These are phyloP conservation scores for Cheilosia vernalis DNA, from an alignment of 2,888 invertebrate species.

Conservation along the genomic window DNA sequence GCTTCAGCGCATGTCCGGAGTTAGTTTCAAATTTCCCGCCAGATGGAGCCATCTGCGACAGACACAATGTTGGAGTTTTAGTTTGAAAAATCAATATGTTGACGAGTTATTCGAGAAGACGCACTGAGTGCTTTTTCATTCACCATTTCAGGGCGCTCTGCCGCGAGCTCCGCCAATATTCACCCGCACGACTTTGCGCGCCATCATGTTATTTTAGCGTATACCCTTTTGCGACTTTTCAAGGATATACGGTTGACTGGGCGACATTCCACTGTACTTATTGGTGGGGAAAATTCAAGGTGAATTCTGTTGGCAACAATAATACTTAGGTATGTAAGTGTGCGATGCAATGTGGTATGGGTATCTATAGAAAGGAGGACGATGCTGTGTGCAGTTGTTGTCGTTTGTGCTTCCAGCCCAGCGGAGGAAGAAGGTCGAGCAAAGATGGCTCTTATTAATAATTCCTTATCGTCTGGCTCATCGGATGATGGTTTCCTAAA, in stretches of 20 bases:
- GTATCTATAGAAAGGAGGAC: neutral
- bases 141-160: constrained; percentile 6
- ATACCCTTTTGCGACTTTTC: constrained; percentile 33
- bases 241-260: constrained; percentile 47
- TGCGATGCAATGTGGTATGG: neutral
- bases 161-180: neutral
- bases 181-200: constrained; percentile 2
- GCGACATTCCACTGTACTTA: constrained; percentile 30
- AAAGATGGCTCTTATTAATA: constrained; percentile 22
- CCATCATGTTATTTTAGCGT: constrained; percentile 1
- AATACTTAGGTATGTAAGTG: constrained; percentile 12
- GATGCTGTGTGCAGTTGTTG: neutral
- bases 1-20: constrained; percentile 39
- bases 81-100: constrained; percentile 60
- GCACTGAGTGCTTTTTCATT: constrained; percentile 45
- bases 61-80: neutral
- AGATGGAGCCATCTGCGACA: constrained; percentile 46
- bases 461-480: constrained; percentile 35
- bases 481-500: constrained; percentile 14
- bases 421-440: constrained; percentile 30
- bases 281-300: constrained; percentile 59
- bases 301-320: constrained; percentile 54
- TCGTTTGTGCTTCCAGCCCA: constrained; percentile 1
- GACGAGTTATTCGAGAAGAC: neutral
- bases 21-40: constrained; percentile 18